Base-by-base conservation (phyloP, 2,888 invertebrate species). In the Leptopterna dolabrata region DNA sequence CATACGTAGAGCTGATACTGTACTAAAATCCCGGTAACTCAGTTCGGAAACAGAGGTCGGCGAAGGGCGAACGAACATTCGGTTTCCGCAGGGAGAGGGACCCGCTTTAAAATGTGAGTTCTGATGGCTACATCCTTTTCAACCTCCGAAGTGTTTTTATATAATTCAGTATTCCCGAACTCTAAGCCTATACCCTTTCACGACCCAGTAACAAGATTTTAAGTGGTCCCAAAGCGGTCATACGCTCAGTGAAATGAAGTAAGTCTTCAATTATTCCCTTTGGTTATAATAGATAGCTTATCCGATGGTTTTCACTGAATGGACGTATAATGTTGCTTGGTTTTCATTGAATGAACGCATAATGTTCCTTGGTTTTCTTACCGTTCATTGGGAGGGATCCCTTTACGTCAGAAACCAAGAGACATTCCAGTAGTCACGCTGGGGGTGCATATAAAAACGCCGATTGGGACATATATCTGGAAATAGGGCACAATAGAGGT, bases 141-240 rank as follows among this genome's bases (percentile, higher is more conserved):
- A 41, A 19, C 16, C 73, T 30, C 73, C 73, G 36, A 73, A 73
- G 73, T 7, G 73, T n/a, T 19, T 29, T 36, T 73, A 36, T 73
- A 73, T 73, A 73, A 73, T 73, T 73, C 73, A 73, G 3, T 16
- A 73, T 73, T 73, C 30, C 19, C 16, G 73, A 30, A 30, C 73
- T 36, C 73, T 73, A 73, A 73, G 36, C 30, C 73, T 73, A 41
- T 41, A 73, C 30, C 73, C 73, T 73, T 73, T 73, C 41, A 73
- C 73, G 30, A 73, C 36, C 73, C 73, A 73, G 73, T 73, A 73
- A 73, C 73, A 36, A 73, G 73, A 73, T 73, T 73, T 36, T 73
- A 73, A 73, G 73, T 73, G 30, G 73, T 41, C 73, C 36, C 73
- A 24, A 9, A 63, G 63, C 63, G 63, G 63, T 63, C 63, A 63